Conservation (phyloP, 2,888 invertebrate species). For the Ectemnius continuus region DNA sequence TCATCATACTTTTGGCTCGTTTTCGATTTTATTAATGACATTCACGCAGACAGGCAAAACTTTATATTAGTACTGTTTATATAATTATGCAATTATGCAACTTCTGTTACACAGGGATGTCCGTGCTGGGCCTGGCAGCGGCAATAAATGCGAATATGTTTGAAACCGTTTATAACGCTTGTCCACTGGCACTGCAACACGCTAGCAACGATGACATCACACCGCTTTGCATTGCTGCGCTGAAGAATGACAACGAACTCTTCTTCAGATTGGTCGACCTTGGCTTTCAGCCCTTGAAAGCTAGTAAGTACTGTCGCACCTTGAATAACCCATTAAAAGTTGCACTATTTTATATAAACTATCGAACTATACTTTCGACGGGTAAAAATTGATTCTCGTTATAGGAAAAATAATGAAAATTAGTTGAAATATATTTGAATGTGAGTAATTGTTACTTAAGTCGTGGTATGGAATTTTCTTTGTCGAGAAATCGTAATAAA, state of each 20-base stretch:
- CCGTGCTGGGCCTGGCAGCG: constrained; percentile 67
- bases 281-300: constrained; percentile 62
- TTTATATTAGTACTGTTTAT: no score
- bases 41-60: background rate
- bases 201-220: constrained; percentile 67
- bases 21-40: no score
- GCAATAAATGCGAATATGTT: constrained; percentile 70
- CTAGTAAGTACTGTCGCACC: constrained; percentile 59
- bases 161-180: constrained; percentile 63
- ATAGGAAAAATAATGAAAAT: no score
- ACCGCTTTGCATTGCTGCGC: constrained; percentile 72
- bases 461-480: no score
- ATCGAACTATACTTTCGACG: no score
- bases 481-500: no score
- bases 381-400: background rate
- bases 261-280: constrained; percentile 67
- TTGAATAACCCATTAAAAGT: background rate
- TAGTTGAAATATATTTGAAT: no score
- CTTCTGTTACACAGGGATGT: constrained; percentile 62
- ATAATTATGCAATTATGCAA: background rate
- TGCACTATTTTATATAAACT: no score
- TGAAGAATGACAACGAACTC: constrained; percentile 70
- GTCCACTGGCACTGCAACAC: constrained; percentile 63
- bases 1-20: no score
- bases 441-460: no score